phyloP scores from a whole-genome alignment of 2,888 invertebrate genomes.

The Drosophila rellima region DNA sequence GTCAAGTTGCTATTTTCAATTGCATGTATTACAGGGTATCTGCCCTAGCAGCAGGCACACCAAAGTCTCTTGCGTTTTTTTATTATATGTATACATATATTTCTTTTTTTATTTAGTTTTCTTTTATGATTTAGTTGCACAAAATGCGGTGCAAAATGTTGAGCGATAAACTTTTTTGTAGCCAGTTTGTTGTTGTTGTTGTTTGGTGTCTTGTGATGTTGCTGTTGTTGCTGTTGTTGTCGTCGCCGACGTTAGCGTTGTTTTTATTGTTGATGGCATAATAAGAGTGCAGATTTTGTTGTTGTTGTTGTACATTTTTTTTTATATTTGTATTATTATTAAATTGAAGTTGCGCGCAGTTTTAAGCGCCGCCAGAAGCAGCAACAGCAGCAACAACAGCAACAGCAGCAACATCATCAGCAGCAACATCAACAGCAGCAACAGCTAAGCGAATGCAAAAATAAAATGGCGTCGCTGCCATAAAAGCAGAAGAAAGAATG shows the following conservation, averaged over 20 bases:
- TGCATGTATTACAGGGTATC: constrained; percentile 1
- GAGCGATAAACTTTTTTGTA: constrained; percentile 46
- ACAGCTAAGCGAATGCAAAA: constrained; percentile 10
- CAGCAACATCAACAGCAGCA: constrained; percentile 34
- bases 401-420: constrained; percentile 17
- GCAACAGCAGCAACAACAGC: constrained; percentile 18
- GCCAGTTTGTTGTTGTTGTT: constrained; percentile 27
- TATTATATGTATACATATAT: too few relatives aligned
- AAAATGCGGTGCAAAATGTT: constrained; percentile 56
- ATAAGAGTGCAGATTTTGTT: constrained; percentile 67
- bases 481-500: constrained; percentile 26
- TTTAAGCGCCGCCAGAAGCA: constrained; percentile 55
- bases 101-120: constrained; percentile 49
- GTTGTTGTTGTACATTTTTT: constrained; percentile 1
- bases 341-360: constrained; percentile 76
- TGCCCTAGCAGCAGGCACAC: not conserved
- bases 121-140: constrained; percentile 52
- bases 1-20: not conserved
- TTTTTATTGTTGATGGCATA: constrained; percentile 75
- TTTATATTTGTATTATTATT: constrained; percentile 41
- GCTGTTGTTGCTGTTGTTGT: constrained; percentile 48
- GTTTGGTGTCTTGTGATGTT: constrained; percentile 49
- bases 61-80: constrained; percentile 7
- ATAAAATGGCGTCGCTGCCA: constrained; percentile 24
- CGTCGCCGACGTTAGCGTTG: constrained; percentile 51